Percentiles rank a stretch among this genome's conserved stretches.
Conservation (phyloP, 2,113 vertebrate genomes). For the Osmerus eperlanus region DNA sequence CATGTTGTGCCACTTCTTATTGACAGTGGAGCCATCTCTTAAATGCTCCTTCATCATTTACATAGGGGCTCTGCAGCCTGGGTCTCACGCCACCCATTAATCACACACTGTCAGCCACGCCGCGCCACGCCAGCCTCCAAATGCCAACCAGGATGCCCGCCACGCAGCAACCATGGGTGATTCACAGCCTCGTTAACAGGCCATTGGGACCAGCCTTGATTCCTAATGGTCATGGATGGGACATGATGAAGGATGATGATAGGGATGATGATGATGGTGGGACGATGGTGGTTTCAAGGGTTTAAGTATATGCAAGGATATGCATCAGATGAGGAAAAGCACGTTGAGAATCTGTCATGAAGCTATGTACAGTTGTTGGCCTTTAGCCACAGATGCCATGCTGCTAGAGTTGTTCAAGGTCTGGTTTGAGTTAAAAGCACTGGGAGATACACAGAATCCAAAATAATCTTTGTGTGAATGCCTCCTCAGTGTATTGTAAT, state of each 20-base stretch:
- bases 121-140: conserved; percentile 30
- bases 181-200: conserved; percentile 15
- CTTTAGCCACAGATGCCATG: background rate
- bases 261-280: conserved; percentile 16
- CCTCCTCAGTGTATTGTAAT: too few species aligned
- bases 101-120: conserved; percentile 54
- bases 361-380: too few species aligned
- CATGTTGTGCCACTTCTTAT: conserved; percentile 68
- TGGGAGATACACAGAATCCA: too few species aligned
- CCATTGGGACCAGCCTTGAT: conserved; percentile 36
- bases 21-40: conserved; percentile 60
- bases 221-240: conserved; percentile 39
- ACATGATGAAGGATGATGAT: conserved; percentile 22
- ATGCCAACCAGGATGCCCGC: conserved; percentile 37
- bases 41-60: conserved; percentile 60
- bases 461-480: too few species aligned
- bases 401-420: background rate
- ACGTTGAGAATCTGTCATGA: too few species aligned
- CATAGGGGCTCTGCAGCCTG: conserved; percentile 36
- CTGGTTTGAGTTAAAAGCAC: background rate
- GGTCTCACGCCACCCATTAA: conserved; percentile 62
- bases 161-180: conserved; percentile 30
- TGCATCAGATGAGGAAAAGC: background rate
- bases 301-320: conserved; percentile 27
- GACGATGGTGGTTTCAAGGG: conserved; percentile 47